phyloP scores from a whole-genome alignment of 2,113 vertebrate genomes.

The Menura novaehollandiae region DNA sequence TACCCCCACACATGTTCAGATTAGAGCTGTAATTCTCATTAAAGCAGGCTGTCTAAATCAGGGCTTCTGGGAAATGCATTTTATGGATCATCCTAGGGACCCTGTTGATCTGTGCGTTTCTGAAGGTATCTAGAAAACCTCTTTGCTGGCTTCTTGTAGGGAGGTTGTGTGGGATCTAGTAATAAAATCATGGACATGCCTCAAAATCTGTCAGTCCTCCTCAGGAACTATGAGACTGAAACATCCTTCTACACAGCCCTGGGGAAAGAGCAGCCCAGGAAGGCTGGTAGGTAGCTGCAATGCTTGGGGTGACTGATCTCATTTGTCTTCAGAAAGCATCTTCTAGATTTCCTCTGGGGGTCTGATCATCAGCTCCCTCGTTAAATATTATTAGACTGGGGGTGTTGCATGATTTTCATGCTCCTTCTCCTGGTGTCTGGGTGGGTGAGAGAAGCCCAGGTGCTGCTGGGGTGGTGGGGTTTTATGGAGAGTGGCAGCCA shows the following conservation, averaged over 20 bases:
- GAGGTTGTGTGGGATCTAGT: neutral
- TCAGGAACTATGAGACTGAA: neutral
- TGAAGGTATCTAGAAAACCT: neutral
- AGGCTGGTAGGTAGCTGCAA: neutral
- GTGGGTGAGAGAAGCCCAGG: neutral
- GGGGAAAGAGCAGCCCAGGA: neutral
- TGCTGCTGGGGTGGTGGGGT: neutral
- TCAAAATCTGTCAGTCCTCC: neutral
- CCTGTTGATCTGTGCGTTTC: neutral
- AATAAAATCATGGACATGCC: rapidly evolving
- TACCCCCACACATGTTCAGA: neutral
- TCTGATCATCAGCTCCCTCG: neutral
- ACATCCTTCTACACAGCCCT: neutral
- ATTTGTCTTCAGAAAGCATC: neutral
- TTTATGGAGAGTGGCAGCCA: neutral
- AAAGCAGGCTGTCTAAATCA: neutral
- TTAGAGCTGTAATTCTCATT: neutral
- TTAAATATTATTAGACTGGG: neutral
- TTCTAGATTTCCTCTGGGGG: neutral
- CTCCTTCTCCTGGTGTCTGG: neutral
- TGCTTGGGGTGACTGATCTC: neutral
- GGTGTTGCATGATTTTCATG: neutral
- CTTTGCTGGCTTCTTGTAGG: neutral
- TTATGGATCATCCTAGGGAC: neutral
- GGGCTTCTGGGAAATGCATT: neutral